Conservation (phyloP, 2,797 vertebrate genomes). For the Sebastiscus tertius region DNA sequence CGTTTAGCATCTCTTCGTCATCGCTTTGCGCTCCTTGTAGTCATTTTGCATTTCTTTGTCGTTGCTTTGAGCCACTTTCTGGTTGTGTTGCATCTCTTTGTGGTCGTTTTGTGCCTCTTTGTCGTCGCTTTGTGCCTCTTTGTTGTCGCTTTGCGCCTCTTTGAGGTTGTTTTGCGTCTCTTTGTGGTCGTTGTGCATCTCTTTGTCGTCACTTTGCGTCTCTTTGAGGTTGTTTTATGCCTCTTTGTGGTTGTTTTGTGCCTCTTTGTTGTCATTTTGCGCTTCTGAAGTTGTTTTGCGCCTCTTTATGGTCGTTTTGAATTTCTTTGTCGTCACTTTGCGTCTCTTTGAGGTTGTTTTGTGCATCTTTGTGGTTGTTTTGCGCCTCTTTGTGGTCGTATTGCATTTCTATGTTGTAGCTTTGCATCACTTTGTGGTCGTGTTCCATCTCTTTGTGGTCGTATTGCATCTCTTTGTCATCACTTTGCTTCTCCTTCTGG, state of each 20-base stretch:
- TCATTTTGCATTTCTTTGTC: background rate
- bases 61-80: background rate
- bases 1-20: no score
- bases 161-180: background rate
- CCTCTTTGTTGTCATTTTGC: background rate
- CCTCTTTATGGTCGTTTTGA: background rate
- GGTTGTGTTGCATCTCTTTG: background rate
- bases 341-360: background rate
- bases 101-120: background rate
- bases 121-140: background rate
- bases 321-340: background rate
- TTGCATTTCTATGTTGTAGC: background rate
- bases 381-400: background rate
- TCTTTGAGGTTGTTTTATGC: no score
- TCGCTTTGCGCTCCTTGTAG: background rate
- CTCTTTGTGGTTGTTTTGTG: no score
- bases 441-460: background rate
- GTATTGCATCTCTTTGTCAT: no score
- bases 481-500: no score
- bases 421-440: background rate
- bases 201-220: background rate
- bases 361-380: background rate
- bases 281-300: background rate
- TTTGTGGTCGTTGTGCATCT: background rate
- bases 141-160: background rate